Evolutionary conservation across 2,888 invertebrate species (phyloP).

Genomic region (Eristalinus sepulchralis): DNA sequence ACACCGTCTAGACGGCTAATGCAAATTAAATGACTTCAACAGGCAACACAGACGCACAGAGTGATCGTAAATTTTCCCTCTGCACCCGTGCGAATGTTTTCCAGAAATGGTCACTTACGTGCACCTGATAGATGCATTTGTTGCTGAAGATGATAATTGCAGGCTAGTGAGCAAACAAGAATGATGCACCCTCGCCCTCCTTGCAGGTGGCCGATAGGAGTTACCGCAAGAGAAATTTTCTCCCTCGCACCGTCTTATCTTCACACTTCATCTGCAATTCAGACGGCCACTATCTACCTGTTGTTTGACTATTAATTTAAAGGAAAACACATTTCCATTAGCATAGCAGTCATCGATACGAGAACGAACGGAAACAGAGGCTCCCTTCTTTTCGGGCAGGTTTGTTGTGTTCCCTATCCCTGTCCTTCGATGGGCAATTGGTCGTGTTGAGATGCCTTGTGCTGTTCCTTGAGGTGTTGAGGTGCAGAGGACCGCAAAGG

Average conservation of each 20-base stretch:
- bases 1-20: constrained; percentile 63
- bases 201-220: constrained; percentile 63
- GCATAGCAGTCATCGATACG: constrained; percentile 27
- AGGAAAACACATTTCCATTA: constrained; percentile 51
- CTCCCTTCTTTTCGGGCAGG: neutral
- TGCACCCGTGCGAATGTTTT: constrained; percentile 10
- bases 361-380: constrained; percentile 25
- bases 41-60: constrained; percentile 18
- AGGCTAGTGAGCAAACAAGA: constrained; percentile 52
- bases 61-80: constrained; percentile 41
- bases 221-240: constrained; percentile 44
- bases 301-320: constrained; percentile 40
- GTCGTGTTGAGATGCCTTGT: neutral
- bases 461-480: neutral
- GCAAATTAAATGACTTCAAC: constrained; percentile 61
- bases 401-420: neutral
- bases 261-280: constrained; percentile 38
- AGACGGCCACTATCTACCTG: constrained; percentile 36
- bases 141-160: constrained; percentile 57
- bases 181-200: constrained; percentile 33
- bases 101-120: neutral
- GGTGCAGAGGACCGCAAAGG: neutral
- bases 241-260: constrained; percentile 19
- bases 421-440: neutral
- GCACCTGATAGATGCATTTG: constrained; percentile 38